Evolutionary conservation across 2,888 invertebrate genomes (phyloP), one percentile per base, ranked within the genome.

Genomic region (Aspidiotus rigidus): DNA sequence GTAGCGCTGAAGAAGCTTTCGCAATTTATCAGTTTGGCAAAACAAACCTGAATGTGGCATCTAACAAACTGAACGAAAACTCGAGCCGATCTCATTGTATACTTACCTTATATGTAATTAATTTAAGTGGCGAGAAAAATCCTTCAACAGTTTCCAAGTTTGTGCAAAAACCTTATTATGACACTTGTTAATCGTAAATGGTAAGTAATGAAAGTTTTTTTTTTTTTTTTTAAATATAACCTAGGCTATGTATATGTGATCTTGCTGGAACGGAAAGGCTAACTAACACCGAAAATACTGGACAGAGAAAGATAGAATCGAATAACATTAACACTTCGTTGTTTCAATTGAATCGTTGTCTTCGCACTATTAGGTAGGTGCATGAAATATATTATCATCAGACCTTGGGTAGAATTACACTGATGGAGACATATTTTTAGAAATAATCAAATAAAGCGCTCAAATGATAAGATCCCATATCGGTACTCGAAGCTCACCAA

Each of bases 81-180:
- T 93, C 93, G 0, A 93, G 93, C 60, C 81, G 94, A 11, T 93
- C 93, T 0, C 96, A 96, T 78, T 90, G 90, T 72, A 84, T 96
- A 67, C 93, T 95, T 76, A 88, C 87, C 1, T 85, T 94, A 59
- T 87, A 88, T 66, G 81, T 94, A 76, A 80, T 93, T 0, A 85
- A 79, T 72, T 76, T 78, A 8, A 71, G 73, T 42, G 56, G 64
- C 54, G 72, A 72, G 2, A 67, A 70, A 59, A 28, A 28, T 28
- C 64, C 62, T n/a, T 66, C 71, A 7, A 57, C 69, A 11, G 67
- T 73, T n/a, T 72, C 73, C 66, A 73, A 70, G 6, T n/a, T n/a
- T 28, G 28, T 28, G 28, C 28, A 28, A 28, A 28, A 28, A 28
- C 28, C 28, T 1, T 28, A 28, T 5, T n/a, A 28, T 28, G 28